phyloP scores from a whole-genome alignment of 1,140 invertebrate species.

The Hylaeus volcanicus region DNA sequence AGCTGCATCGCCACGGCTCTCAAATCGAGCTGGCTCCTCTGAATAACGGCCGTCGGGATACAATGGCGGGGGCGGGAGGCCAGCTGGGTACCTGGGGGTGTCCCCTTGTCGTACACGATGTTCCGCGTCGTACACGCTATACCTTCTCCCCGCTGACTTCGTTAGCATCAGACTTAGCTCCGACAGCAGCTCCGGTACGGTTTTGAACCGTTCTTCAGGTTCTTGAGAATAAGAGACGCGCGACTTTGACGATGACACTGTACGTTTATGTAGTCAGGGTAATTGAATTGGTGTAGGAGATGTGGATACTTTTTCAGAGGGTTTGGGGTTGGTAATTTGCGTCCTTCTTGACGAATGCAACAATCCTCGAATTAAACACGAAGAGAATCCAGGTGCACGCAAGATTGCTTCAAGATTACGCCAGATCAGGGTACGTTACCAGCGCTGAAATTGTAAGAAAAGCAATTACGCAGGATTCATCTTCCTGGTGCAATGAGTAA shows the following conservation, averaged over 20 bases:
- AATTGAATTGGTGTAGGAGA: too few relatives aligned
- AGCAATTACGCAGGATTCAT: not conserved
- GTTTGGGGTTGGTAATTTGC: not conserved
- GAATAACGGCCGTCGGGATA: slow-evolving; percentile 67
- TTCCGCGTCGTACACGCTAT: slow-evolving; percentile 31
- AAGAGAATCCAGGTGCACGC: too few relatives aligned
- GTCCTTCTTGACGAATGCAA: not conserved
- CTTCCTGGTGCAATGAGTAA: not conserved
- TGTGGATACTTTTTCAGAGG: too few relatives aligned
- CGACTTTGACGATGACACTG: too few relatives aligned
- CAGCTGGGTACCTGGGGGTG: not conserved
- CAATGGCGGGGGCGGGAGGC: slow-evolving; percentile 46
- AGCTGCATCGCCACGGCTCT: slow-evolving; percentile 74
- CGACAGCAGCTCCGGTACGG: not conserved
- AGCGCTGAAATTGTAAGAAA: not conserved
- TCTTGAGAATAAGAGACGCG: not conserved
- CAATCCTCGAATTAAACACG: not conserved
- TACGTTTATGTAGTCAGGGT: too few relatives aligned
- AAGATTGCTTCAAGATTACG: too few relatives aligned
- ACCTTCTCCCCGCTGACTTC: slow-evolving; percentile 12
- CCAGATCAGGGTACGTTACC: too few relatives aligned
- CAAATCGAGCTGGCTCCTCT: slow-evolving; percentile 73
- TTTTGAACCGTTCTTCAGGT: slow-evolving; percentile 7
- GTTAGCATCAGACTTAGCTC: slow-evolving; percentile 22
- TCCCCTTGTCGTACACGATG: slow-evolving; percentile 56